phyloP scores from a whole-genome alignment of 2,888 invertebrate species.

The Papilio protenor region DNA sequence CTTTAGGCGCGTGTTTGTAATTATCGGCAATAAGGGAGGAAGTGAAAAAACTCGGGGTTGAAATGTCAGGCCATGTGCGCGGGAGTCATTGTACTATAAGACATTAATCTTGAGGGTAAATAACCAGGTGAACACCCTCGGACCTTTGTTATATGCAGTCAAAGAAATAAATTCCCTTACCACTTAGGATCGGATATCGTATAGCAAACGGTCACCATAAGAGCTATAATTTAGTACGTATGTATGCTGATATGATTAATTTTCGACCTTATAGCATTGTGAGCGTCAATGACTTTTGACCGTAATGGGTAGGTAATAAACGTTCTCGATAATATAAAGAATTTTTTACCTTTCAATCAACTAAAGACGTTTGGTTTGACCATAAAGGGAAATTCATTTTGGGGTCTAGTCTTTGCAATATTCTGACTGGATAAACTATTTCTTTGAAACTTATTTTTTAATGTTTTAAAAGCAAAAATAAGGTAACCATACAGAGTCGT shows the following conservation, averaged over 20 bases:
- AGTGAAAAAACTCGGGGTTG: conserved; percentile 66
- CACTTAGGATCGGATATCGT: too few species aligned
- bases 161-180: too few species aligned
- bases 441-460: too few species aligned
- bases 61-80: conserved; percentile 76
- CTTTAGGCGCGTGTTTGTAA: conserved; percentile 74
- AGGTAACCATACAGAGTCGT: too few species aligned
- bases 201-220: neutral
- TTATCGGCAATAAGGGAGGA: conserved; percentile 72
- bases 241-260: neutral
- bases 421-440: too few species aligned
- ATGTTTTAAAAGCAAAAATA: too few species aligned
- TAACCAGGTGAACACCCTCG: conserved; percentile 74
- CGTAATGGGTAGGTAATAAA: neutral
- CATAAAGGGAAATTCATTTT: neutral
- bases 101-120: conserved; percentile 78
- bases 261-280: neutral
- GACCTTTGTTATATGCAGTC: conserved; percentile 52
- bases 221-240: neutral
- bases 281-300: neutral
- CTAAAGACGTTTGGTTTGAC: conserved; percentile 25
- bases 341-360: conserved; percentile 9
- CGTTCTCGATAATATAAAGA: neutral
- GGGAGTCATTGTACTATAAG: conserved; percentile 75
- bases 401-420: too few species aligned